Evolutionary conservation across 2,888 invertebrate species (phyloP).

Genomic region (Cactoblastis cactorum): DNA sequence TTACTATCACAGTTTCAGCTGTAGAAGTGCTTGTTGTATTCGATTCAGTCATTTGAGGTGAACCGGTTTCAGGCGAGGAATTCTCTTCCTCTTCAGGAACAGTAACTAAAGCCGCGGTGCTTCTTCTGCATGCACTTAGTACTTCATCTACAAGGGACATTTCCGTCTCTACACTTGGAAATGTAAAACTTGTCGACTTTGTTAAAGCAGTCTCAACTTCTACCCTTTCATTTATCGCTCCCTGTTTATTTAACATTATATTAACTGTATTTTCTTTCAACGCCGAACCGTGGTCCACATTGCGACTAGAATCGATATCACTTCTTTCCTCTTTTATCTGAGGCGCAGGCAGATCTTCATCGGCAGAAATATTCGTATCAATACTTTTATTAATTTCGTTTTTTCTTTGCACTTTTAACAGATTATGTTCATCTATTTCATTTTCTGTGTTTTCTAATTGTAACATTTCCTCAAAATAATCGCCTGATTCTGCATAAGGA

Average conservation of each 20-base stretch:
- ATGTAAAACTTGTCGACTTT: constrained; percentile 64
- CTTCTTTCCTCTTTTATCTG: constrained; percentile 48
- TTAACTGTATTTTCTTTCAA: constrained; percentile 67
- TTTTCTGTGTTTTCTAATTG: constrained; percentile 64
- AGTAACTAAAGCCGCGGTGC: constrained; percentile 72
- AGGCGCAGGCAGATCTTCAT: constrained; percentile 38
- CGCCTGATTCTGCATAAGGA: constrained; percentile 68
- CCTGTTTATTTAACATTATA: constrained; percentile 56
- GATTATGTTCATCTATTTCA: constrained; percentile 62
- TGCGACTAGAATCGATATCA: constrained; percentile 61
- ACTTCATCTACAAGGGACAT: constrained; percentile 70
- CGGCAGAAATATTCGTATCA: constrained; percentile 47
- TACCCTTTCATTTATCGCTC: constrained; percentile 37
- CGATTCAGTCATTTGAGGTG: constrained; percentile 82
- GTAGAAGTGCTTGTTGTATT: constrained; percentile 84
- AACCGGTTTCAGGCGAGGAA: constrained; percentile 69
- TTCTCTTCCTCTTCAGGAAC: constrained; percentile 83
- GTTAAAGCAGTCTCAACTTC: constrained; percentile 48
- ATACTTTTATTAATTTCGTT: constrained; percentile 70
- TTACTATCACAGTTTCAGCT: constrained; percentile 85
- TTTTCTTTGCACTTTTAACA: constrained; percentile 67
- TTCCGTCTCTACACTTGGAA: constrained; percentile 51
- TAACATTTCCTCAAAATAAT: constrained; percentile 57
- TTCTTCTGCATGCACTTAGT: constrained; percentile 64
- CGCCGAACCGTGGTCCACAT: constrained; percentile 52